These are phyloP conservation scores for Chirona hameri DNA, from an alignment of 2,888 invertebrate genomes.

Conservation along the genomic window DNA sequence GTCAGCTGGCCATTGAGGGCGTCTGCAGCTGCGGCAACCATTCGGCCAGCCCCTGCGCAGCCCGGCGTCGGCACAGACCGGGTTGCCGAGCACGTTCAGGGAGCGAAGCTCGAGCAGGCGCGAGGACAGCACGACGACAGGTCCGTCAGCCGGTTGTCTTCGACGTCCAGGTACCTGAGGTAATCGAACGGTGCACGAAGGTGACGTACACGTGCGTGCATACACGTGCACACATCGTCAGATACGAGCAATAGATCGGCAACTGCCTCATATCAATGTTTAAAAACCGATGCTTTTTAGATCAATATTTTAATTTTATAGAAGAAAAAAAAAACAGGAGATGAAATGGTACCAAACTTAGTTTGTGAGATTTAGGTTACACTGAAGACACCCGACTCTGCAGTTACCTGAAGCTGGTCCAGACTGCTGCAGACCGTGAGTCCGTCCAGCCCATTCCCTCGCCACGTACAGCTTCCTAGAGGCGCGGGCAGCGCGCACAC, in stretches of 20 bases:
- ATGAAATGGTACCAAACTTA: no score
- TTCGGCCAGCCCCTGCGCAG: background rate
- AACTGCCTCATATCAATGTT: no score
- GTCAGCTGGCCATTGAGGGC: background rate
- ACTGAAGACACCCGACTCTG: no score
- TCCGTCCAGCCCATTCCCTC: background rate
- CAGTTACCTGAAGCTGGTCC: slow-evolving; percentile 10
- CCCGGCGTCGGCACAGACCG: background rate
- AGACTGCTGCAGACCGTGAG: background rate
- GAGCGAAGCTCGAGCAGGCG: background rate
- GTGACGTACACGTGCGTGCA: no score
- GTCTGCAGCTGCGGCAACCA: slow-evolving; percentile 24
- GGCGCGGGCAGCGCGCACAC: background rate
- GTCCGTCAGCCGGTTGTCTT: background rate
- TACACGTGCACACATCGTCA: no score
- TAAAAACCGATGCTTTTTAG: no score
- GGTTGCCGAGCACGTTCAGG: slow-evolving; percentile 2
- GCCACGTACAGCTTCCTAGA: background rate
- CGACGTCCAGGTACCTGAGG: background rate
- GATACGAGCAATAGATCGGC: no score
- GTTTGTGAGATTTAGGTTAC: no score
- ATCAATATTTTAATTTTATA: no score
- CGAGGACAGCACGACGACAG: background rate
- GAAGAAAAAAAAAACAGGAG: no score
- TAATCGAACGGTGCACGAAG: no score